Evolutionary conservation across 2,797 vertebrate species (phyloP).

Genomic region (Phrynocephalus guinanensis): DNA sequence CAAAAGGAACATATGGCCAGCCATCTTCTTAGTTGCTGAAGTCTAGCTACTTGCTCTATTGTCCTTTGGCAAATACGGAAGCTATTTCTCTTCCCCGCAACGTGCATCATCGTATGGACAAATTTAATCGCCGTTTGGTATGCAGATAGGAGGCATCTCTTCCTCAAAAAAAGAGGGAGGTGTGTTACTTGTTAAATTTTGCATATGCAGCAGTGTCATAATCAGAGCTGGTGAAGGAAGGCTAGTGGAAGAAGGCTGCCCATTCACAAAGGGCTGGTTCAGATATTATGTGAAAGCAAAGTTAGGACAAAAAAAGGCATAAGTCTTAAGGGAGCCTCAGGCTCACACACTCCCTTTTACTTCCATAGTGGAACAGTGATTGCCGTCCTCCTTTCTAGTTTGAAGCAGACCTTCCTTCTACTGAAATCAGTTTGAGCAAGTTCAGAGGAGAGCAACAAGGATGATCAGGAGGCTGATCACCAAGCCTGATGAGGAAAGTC

Average conservation of each 20-base stretch:
- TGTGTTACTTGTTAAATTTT: background rate
- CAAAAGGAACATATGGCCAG: slow-evolving; percentile 38
- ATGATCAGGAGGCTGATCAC: too few relatives aligned
- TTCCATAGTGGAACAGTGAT: background rate
- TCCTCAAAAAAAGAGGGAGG: background rate
- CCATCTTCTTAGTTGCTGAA: slow-evolving; percentile 17
- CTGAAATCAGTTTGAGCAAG: too few relatives aligned
- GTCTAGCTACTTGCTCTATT: slow-evolving; percentile 15
- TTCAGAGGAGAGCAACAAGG: too few relatives aligned
- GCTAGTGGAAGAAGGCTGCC: background rate
- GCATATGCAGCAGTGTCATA: background rate
- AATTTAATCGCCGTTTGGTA: slow-evolving; percentile 6
- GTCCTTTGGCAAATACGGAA: slow-evolving; percentile 14
- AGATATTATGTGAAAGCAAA: background rate
- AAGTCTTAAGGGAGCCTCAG: background rate
- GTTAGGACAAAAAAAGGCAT: background rate
- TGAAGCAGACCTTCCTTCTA: background rate
- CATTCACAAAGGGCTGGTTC: background rate
- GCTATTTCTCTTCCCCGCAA: background rate
- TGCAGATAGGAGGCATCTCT: background rate
- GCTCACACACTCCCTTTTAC: background rate
- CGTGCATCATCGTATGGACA: background rate
- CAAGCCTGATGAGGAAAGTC: too few relatives aligned
- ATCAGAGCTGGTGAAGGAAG: background rate
- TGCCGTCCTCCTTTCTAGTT: background rate